Conservation (phyloP, 2,113 vertebrate genomes). For the Cromileptes altivelis region DNA sequence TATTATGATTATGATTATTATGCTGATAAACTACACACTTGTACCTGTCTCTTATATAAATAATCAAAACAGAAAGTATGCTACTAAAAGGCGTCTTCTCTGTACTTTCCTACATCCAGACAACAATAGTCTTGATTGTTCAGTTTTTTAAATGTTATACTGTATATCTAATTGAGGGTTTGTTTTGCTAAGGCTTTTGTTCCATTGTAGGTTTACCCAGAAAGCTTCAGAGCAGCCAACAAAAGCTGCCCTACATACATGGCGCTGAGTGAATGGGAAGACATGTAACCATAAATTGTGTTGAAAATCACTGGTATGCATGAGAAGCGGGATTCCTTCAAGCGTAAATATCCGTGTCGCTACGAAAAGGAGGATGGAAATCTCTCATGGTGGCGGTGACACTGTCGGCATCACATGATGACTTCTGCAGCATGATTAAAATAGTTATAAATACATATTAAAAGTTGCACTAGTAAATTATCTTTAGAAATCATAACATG, state of each 20-base stretch:
- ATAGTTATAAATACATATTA: not conserved
- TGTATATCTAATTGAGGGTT: constrained; percentile 58
- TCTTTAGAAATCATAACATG: not conserved
- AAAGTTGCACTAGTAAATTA: not conserved
- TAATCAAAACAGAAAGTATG: constrained; percentile 1
- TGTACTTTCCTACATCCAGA: constrained; percentile 65
- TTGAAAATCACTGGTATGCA: constrained; percentile 66
- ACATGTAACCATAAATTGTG: constrained; percentile 52
- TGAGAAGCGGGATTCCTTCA: constrained; percentile 67
- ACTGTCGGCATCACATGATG: not conserved
- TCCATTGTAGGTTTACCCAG: constrained; percentile 54
- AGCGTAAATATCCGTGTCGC: constrained; percentile 39
- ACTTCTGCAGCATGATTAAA: not conserved
- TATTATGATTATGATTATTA: not conserved
- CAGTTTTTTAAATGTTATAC: not conserved
- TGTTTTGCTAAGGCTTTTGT: constrained; percentile 70
- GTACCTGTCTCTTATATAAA: not conserved
- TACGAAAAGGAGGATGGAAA: constrained; percentile 9
- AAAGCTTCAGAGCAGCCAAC: constrained; percentile 56
- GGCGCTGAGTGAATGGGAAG: constrained; percentile 52
- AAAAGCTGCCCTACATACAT: constrained; percentile 81
- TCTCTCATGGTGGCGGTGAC: constrained; percentile 19
- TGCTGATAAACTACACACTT: not conserved
- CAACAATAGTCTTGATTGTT: constrained; percentile 71
- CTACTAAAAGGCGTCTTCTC: not conserved